A percentile compares a stretch with the other conserved stretches of the same genome.
phyloP scores from a whole-genome alignment of 64 coral and sea anemone species.

The Pachyseris speciosa region DNA sequence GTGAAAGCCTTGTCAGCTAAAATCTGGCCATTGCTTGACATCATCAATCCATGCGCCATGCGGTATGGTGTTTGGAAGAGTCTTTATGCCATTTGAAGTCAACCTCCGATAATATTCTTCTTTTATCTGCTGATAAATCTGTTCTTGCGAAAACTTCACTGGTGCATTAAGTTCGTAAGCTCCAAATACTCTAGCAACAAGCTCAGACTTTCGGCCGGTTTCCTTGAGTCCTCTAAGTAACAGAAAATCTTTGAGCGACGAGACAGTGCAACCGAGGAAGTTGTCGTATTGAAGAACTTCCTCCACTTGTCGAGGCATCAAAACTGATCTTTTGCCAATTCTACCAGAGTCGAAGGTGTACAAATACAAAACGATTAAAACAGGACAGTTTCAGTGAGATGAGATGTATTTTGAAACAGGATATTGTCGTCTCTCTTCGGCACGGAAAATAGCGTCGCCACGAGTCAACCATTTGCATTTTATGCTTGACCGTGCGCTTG shows the following conservation, averaged over 20 bases:
- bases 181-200: constrained; percentile 65
- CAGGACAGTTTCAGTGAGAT: not conserved
- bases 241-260: no score
- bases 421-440: constrained; percentile 10
- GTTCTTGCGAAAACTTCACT: constrained; percentile 49
- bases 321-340: constrained; percentile 1
- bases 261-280: constrained; percentile 70
- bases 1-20: no score
- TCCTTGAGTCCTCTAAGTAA: constrained; percentile 60
- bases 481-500: constrained; percentile 7
- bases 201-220: constrained; percentile 45
- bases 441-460: not conserved
- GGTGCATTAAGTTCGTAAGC: constrained; percentile 58
- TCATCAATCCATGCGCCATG: no score
- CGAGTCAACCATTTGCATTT: constrained; percentile 42
- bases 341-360: constrained; percentile 8
- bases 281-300: constrained; percentile 77
- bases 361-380: constrained; percentile 18
- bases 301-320: constrained; percentile 46
- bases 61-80: constrained; percentile 4
- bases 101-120: constrained; percentile 1
- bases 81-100: constrained; percentile 1
- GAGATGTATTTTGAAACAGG: not conserved
- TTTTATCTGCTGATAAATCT: no score
- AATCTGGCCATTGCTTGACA: no score